Evolutionary conservation across 35 echinoderm and acorn worm species (phyloP).

Genomic region (Amphiura filiformis): DNA sequence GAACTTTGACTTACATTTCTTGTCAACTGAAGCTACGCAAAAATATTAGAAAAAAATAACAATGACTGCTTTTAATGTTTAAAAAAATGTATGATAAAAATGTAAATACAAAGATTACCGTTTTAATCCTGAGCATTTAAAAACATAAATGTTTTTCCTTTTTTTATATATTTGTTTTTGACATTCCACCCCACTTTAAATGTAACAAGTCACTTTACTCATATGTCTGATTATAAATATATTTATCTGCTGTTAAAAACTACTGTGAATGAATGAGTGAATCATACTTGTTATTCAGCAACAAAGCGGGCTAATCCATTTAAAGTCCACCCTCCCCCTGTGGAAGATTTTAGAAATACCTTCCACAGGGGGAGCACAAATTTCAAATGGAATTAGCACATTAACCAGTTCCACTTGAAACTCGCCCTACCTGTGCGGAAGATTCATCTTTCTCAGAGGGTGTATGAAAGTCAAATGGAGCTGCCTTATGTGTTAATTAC

Average conservation of each 20-base stretch:
- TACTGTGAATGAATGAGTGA: not conserved
- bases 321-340: no score
- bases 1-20: no score
- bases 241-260: not conserved
- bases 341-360: no score
- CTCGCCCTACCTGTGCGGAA: no score
- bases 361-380: no score
- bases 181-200: not conserved
- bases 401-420: no score
- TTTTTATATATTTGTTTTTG: not conserved
- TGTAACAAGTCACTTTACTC: not conserved
- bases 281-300: not conserved
- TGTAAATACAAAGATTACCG: constrained; percentile 8
- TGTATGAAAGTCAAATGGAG: no score
- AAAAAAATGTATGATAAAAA: not conserved
- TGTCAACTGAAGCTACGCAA: no score
- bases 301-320: not conserved
- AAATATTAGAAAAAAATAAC: no score
- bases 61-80: not conserved
- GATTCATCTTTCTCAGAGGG: no score
- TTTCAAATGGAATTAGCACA: no score
- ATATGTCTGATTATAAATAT: not conserved
- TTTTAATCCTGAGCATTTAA: not conserved
- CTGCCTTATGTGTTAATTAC: no score
- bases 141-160: not conserved